Evolutionary conservation across 2,113 vertebrate genomes (phyloP), one percentile per base, ranked within the genome.

Genomic region (Siphamia tubifer): DNA sequence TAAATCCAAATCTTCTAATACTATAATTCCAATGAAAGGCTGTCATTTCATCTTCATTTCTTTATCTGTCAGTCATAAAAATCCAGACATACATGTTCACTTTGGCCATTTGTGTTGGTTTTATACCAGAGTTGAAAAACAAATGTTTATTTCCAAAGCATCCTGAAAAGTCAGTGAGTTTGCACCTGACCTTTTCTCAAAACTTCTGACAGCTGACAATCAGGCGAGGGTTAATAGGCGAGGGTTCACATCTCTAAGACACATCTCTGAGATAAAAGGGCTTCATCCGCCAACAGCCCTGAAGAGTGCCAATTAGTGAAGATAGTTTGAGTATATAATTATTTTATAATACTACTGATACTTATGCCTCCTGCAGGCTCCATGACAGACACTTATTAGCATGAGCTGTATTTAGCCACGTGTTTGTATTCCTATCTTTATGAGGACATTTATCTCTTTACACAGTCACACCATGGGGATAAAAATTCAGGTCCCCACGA

Each of bases 201-300:
- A 44, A 10, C 43, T 40, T 64, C 35, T 79, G 86, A 74, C 83
- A 83, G 77, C 68, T 84, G 86, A 76, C 81, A 86, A 34, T 88
- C 79, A 81, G 68, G 34, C 35, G 17, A 16, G 39, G 34, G 76
- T 42, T 77, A 66, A 66, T 48, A 28, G 45, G 45, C 6, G 12
- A 13, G 3, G 6, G 25, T 27, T 48, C 45, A 17, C 44, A 49
- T 74, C 74, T 74, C 48, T 6, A 16, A 47, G 60, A 74, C 74
- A 56, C 74, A 40, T 52, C 61, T 24, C 39, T 16, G 70, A 77
- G 79, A 83, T 81, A 57, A 84, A 82, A 82, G 76, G 69, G 60
- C 64, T 65, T 57, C 54, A 67, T 71, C 71, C 15, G 38, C 57
- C 54, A 55, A 62, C 43, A 3, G 3, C 53, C 45, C 64, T 13